A percentile compares a stretch with the other conserved stretches of the same genome.
phyloP scores from a whole-genome alignment of 1,140 invertebrate genomes.

The Drosophila bifasciata region DNA sequence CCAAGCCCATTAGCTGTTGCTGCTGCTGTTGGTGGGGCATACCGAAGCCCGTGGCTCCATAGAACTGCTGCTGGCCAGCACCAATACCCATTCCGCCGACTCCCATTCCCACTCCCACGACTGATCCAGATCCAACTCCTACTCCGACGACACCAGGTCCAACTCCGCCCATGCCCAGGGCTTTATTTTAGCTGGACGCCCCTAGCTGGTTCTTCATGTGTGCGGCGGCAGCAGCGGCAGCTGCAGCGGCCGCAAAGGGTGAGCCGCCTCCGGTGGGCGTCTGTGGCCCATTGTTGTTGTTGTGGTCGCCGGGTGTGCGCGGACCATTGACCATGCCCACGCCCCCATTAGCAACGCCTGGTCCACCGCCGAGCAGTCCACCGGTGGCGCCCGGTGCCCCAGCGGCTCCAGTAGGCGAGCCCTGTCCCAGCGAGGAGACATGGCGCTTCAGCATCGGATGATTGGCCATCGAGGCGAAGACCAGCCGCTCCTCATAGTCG shows the following conservation, averaged over 20 bases:
- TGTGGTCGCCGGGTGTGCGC: conserved; percentile 77
- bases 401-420: conserved; percentile 65
- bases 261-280: conserved; percentile 66
- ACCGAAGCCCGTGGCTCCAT: conserved; percentile 57
- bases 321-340: conserved; percentile 68
- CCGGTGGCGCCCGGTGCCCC: conserved; percentile 48
- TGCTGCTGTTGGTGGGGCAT: conserved; percentile 53
- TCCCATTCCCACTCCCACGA: conserved; percentile 1
- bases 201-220: conserved; percentile 83
- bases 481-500: conserved; percentile 96
- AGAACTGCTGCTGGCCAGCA: conserved; percentile 59
- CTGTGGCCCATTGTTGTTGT: conserved; percentile 78
- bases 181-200: conserved; percentile 84
- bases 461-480: conserved; percentile 96
- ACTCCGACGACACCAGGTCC: conserved; percentile 8
- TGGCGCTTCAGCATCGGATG: conserved; percentile 96
- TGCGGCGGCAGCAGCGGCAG: conserved; percentile 71
- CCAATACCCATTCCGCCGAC: conserved; percentile 12
- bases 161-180: conserved; percentile 50
- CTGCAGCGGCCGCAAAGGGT: conserved; percentile 71
- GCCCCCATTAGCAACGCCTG: conserved; percentile 37
- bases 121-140: conserved; percentile 24
- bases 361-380: conserved; percentile 40
- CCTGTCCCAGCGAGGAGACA: conserved; percentile 85
- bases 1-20: conserved; percentile 66